Evolutionary conservation across 1,140 invertebrate genomes (phyloP).

Genomic region (Drosophila santomea): DNA sequence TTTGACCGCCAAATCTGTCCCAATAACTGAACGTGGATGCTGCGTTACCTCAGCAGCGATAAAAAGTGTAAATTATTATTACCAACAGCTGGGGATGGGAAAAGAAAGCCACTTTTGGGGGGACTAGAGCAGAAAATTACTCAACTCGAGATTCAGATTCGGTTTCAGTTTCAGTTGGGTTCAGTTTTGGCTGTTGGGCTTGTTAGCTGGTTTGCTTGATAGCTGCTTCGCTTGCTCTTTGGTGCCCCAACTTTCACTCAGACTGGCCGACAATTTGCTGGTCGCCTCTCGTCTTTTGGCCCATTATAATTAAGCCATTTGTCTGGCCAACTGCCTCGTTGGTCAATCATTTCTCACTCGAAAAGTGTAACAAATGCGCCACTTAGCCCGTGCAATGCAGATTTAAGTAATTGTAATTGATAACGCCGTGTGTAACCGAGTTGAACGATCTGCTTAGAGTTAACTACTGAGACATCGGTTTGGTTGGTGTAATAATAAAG

Average conservation of each 20-base stretch:
- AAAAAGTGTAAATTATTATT: conserved; percentile 74
- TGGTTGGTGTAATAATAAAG: not conserved
- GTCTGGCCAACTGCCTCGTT: conserved; percentile 41
- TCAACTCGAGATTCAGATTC: conserved; percentile 52
- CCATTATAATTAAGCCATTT: conserved; percentile 70
- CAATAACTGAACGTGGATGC: conserved; percentile 2
- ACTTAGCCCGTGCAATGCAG: conserved; percentile 31
- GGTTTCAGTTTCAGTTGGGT: conserved; percentile 27
- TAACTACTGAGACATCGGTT: not conserved
- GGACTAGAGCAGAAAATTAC: conserved; percentile 72
- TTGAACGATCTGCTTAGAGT: conserved; percentile 41
- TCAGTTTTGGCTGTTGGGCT: conserved; percentile 33
- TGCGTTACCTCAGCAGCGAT: conserved; percentile 63
- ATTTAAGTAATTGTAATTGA: conserved; percentile 44
- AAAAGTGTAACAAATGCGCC: conserved; percentile 64
- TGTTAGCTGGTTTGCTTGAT: conserved; percentile 24
- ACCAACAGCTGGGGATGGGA: conserved; percentile 32
- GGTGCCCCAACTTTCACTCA: conserved; percentile 39
- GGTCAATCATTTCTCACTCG: conserved; percentile 47
- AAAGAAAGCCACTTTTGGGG: conserved; percentile 59
- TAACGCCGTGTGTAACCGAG: conserved; percentile 16
- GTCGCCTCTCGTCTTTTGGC: conserved; percentile 22
- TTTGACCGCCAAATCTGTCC: conserved; percentile 63
- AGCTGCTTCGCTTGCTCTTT: conserved; percentile 15
- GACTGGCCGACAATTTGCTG: conserved; percentile 18